Percentiles rank a stretch among this genome's conserved stretches.
Evolutionary conservation across 2,888 invertebrate species (phyloP).

Genomic region (Nomada fabriciana): DNA sequence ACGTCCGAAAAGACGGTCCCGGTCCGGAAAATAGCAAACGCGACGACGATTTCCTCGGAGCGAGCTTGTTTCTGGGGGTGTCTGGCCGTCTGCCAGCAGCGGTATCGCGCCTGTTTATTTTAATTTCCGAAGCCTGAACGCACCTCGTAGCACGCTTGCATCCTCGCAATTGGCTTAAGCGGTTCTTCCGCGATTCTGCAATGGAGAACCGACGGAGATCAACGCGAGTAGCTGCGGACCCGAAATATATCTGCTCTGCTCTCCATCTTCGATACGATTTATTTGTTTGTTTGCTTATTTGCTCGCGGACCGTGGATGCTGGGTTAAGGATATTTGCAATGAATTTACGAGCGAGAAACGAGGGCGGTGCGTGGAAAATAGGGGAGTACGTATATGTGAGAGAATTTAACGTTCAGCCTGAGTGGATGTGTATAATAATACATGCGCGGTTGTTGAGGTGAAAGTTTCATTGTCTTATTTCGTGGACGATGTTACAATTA

Average conservation of each 20-base stretch:
- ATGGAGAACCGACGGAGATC: slow-evolving; percentile 7
- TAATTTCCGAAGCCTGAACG: slow-evolving; percentile 76
- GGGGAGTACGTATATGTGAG: too few relatives aligned
- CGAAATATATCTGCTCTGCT: neutral
- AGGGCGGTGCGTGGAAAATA: too few relatives aligned
- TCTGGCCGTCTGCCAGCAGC: slow-evolving; percentile 70
- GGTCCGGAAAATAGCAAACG: slow-evolving; percentile 44
- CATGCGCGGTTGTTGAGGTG: neutral
- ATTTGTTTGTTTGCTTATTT: slow-evolving; percentile 26
- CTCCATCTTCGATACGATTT: slow-evolving; percentile 13
- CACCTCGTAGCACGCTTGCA: slow-evolving; percentile 66
- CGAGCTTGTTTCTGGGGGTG: slow-evolving; percentile 54
- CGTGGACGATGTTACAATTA: too few relatives aligned
- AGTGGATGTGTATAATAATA: too few relatives aligned
- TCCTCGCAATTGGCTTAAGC: slow-evolving; percentile 59
- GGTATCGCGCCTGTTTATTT: slow-evolving; percentile 76
- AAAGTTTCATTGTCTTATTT: neutral
- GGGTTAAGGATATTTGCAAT: neutral
- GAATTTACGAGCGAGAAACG: slow-evolving; percentile 7
- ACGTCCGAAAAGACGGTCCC: slow-evolving; percentile 26
- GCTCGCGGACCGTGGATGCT: too few relatives aligned
- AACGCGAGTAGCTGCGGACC: neutral
- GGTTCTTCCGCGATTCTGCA: slow-evolving; percentile 48
- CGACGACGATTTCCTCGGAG: slow-evolving; percentile 61
- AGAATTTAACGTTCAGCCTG: too few relatives aligned